Conservation (phyloP, 2,113 vertebrate genomes). For the Gnathonemus longibarbis region DNA sequence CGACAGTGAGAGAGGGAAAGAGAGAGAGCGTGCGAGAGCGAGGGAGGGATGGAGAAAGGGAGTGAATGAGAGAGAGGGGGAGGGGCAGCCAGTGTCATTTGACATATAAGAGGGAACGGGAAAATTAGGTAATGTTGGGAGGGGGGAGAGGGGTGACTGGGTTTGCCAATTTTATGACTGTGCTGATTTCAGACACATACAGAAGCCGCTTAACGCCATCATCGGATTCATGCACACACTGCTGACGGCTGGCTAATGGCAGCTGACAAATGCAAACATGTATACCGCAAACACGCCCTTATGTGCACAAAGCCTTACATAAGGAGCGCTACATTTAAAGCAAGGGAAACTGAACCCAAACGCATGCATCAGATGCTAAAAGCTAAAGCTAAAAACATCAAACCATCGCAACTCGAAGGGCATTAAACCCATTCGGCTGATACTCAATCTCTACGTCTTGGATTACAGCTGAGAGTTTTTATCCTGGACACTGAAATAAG, state of each 20-base stretch:
- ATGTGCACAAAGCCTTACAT: not conserved
- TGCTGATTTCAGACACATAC: slow-evolving; percentile 37
- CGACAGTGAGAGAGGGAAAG: slow-evolving; percentile 12
- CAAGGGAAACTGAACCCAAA: not conserved
- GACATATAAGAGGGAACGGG: slow-evolving; percentile 28
- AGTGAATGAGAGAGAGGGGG: slow-evolving; percentile 46
- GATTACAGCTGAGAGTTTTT: not conserved
- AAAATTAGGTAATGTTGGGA: slow-evolving; percentile 24
- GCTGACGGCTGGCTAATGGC: slow-evolving; percentile 1
- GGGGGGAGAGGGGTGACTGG: slow-evolving; percentile 13
- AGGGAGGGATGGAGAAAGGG: slow-evolving; percentile 25
- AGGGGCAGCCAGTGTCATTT: slow-evolving; percentile 25
- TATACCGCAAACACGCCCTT: slow-evolving; percentile 13
- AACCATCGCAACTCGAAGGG: not conserved
- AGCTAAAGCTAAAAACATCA: not conserved
- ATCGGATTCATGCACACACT: slow-evolving; percentile 26
- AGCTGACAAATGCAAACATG: slow-evolving; percentile 5
- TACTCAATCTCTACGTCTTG: not conserved
- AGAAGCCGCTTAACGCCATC: slow-evolving; percentile 44
- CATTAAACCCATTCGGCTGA: not conserved
- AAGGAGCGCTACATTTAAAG: not conserved
- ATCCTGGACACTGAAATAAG: not conserved
- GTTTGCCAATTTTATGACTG: slow-evolving; percentile 36
- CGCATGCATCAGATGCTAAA: not conserved
- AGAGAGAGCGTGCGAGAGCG: slow-evolving; percentile 7